Evolutionary conservation across 2,797 vertebrate species (phyloP).

Genomic region (Carapus acus): DNA sequence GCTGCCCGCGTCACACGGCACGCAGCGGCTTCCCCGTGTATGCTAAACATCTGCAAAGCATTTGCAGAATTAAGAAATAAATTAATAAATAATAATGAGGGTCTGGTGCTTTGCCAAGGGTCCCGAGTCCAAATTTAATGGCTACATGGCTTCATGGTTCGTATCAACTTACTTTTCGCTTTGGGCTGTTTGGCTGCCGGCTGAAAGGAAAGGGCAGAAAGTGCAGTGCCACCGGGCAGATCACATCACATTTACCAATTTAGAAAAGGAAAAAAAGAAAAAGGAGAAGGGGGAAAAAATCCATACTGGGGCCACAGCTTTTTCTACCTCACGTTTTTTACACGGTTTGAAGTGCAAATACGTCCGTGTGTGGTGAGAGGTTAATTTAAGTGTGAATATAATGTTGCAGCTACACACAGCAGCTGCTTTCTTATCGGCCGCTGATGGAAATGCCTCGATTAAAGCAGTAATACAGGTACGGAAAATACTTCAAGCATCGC

Average conservation of each 20-base stretch:
- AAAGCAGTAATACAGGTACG: conserved; percentile 47
- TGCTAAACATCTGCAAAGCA: conserved; percentile 74
- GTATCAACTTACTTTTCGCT: conserved; percentile 66
- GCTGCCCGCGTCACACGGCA: conserved; percentile 43
- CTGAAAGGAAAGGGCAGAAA: conserved; percentile 61
- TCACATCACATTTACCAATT: conserved; percentile 68
- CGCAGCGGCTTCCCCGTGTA: conserved; percentile 44
- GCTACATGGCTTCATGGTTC: conserved; percentile 71
- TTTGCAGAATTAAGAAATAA: conserved; percentile 75
- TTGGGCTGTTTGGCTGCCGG: conserved; percentile 63
- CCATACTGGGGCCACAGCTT: conserved; percentile 36
- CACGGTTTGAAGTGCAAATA: conserved; percentile 61
- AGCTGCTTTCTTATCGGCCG: conserved; percentile 10
- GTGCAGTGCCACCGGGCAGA: conserved; percentile 48
- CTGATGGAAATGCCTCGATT: conserved; percentile 55
- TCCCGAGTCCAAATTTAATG: conserved; percentile 69
- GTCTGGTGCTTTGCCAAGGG: conserved; percentile 66
- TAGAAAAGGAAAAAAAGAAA: too few species aligned
- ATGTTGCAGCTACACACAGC: conserved; percentile 51
- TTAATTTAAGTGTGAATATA: conserved; percentile 60
- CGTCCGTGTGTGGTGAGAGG: conserved; percentile 55
- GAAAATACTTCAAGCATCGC: conserved; percentile 48
- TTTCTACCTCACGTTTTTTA: conserved; percentile 50
- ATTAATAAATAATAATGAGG: conserved; percentile 73
- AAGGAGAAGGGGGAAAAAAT: too few species aligned